Base-by-base conservation (phyloP, 2,113 vertebrate genomes). In the Pica pica region DNA sequence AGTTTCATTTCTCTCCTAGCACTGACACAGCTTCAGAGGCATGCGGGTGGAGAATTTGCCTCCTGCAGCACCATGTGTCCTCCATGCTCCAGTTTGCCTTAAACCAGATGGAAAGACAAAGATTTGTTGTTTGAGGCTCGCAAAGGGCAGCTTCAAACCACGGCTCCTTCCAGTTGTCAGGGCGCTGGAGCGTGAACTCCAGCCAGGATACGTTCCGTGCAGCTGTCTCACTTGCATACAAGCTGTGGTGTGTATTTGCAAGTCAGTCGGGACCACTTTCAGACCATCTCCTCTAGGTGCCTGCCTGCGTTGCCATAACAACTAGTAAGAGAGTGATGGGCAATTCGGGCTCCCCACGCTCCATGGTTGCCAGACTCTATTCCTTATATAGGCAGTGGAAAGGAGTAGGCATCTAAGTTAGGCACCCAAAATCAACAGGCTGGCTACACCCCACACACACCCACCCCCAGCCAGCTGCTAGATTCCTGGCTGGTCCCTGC, bases 341-440 rank as follows among this genome's bases (percentile, higher is more conserved):
- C 83, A 92, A 96, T 60, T 89, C 47, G 2, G 73, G 80, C 93
- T 95, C 94, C 95, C 96, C 93, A 95, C 73, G 35, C 91, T 93
- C 80, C 27, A 0, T 5, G 79, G 33, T 57, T 96, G 93, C 91
- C 96, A 96, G 95, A 96, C 94, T 95, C 83, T 49, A 59, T 71
- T 95, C 96, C 95, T 94, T 94, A 91, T 92, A 89, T 68, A 94
- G 96, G 86, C 95, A 96, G 83, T 24, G n/a, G 35, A 63, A 83
- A 92, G 80, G 70, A 84, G 64, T 33, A 94, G 86, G 44, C 39
- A 94, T 89, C 89, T 84, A 92, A 94, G 89, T 82, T 82, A 81
- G 73, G 91, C 73, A 75, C 39, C 73, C 37, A 83, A 92, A 92
- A 92, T 87, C 94, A 95, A 91, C 89, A 75, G 21, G 24, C 89